Evolutionary conservation across 2,797 vertebrate species (phyloP), one percentile per base, ranked within the genome.

Genomic region (Miichthys miiuy): DNA sequence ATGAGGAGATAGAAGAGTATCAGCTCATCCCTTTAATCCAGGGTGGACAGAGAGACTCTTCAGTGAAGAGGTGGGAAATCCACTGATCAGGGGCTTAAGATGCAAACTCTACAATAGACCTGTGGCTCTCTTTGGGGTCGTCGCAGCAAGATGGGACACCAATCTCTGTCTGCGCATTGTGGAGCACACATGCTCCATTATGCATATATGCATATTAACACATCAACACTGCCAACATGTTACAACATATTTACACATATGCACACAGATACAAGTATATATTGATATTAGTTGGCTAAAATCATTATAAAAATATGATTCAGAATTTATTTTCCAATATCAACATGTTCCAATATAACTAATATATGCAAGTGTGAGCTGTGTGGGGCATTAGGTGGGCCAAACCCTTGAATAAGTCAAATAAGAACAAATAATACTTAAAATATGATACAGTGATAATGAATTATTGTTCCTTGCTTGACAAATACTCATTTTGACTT

Each of bases 21-120:
- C 88, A 81, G 89, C 84, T 94, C 93, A 93, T 91, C 91, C 90
- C 79, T 87, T 84, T 92, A 93, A 93, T 93, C 89, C 90, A 83
- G 54, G 76, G 63, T 71, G 68, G 89, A 89, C 84, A 78, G 83
- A 88, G 83, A 83, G 87, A 83, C 89, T 90, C 93, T 94, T 87
- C 89, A 92, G 86, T 92, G 93, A 88, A 94, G 94, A 93, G 91
- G 88, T 86, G 80, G 82, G 87, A 89, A 89, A 93, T 93, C 92
- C 89, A 91, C 87, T 87, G 93, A 92, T 93, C 90, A 74, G 85
- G 81, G 77, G 89, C 89, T 95, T 94, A 91, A 88, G 86, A 94
- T 86, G 86, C 69, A 86, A 84, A 83, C 86, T 56, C 80, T 64
- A 83, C 92, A 91, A 92, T 87, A 88, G 91, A 87, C 84, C 90